Percentiles rank a stretch among this genome's conserved stretches.
Conservation (phyloP, 2,113 vertebrate species). For the Pseudolaguvia tuberculata region DNA sequence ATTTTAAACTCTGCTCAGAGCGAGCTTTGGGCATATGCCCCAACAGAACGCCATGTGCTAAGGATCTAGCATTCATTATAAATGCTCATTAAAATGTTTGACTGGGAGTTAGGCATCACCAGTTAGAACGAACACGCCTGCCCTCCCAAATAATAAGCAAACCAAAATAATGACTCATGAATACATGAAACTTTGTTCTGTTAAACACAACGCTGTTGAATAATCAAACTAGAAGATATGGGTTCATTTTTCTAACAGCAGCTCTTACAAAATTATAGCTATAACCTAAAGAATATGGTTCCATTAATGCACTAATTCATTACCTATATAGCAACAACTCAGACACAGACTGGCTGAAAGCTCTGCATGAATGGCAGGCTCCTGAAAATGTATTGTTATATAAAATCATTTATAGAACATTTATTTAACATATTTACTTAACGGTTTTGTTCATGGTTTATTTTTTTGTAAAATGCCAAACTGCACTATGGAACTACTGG, state of each 20-base stretch:
- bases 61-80: constrained; percentile 42
- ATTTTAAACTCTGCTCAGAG: constrained; percentile 54
- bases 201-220: too few relatives aligned
- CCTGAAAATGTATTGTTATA: not conserved
- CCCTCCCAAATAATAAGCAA: not conserved
- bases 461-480: too few relatives aligned
- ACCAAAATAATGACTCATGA: not conserved
- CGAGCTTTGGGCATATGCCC: constrained; percentile 52
- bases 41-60: constrained; percentile 36
- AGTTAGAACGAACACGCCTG: constrained; percentile 1
- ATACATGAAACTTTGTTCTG: too few relatives aligned
- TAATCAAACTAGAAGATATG: not conserved
- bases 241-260: not conserved
- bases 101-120: constrained; percentile 12
- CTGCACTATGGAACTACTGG: too few relatives aligned
- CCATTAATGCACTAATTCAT: not conserved
- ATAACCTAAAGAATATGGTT: not conserved
- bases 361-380: not conserved
- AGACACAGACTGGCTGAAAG: not conserved
- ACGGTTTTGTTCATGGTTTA: too few relatives aligned
- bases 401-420: not conserved
- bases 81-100: constrained; percentile 45
- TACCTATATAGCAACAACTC: not conserved
- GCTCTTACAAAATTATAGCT: not conserved
- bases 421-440: too few relatives aligned